Conservation (phyloP, 2,888 invertebrate genomes). For the Amphipyra berbera region DNA sequence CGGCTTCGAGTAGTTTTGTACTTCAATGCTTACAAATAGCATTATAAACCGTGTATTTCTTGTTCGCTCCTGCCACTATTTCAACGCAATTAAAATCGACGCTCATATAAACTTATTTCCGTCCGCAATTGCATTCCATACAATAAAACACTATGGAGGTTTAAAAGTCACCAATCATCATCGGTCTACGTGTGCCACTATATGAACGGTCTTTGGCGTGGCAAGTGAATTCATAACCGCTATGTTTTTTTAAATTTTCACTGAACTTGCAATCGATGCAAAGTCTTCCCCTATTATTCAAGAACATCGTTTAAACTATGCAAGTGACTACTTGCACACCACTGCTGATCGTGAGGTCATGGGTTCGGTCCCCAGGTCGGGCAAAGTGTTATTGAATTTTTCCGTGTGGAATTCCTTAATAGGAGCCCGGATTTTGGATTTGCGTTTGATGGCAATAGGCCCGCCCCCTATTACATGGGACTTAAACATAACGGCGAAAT, state of each 20-base stretch:
- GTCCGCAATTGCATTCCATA: slow-evolving; percentile 25
- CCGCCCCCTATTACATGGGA: too few relatives aligned
- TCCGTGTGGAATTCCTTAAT: too few relatives aligned
- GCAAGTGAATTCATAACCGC: not conserved
- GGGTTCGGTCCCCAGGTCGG: too few relatives aligned
- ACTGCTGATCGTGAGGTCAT: too few relatives aligned
- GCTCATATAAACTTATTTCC: slow-evolving; percentile 34
- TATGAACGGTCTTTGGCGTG: not conserved
- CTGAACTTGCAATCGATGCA: not conserved
- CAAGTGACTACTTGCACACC: too few relatives aligned
- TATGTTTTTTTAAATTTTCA: slow-evolving; percentile 6
- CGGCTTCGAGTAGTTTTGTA: slow-evolving; percentile 13
- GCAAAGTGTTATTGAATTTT: too few relatives aligned
- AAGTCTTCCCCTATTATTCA: too few relatives aligned
- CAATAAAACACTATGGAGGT: slow-evolving; percentile 24
- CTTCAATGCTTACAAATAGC: slow-evolving; percentile 16
- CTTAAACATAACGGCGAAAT: too few relatives aligned
- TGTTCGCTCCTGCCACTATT: slow-evolving; percentile 14
- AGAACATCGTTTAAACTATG: too few relatives aligned
- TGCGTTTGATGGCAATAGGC: too few relatives aligned
- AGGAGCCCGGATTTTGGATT: too few relatives aligned
- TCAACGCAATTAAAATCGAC: slow-evolving; percentile 40
- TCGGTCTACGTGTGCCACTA: slow-evolving; percentile 11
- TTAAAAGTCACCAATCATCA: slow-evolving; percentile 22
- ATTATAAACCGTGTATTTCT: slow-evolving; percentile 15